Evolutionary conservation across 2,797 vertebrate genomes (phyloP).

Genomic region (Mastacembelus armatus): DNA sequence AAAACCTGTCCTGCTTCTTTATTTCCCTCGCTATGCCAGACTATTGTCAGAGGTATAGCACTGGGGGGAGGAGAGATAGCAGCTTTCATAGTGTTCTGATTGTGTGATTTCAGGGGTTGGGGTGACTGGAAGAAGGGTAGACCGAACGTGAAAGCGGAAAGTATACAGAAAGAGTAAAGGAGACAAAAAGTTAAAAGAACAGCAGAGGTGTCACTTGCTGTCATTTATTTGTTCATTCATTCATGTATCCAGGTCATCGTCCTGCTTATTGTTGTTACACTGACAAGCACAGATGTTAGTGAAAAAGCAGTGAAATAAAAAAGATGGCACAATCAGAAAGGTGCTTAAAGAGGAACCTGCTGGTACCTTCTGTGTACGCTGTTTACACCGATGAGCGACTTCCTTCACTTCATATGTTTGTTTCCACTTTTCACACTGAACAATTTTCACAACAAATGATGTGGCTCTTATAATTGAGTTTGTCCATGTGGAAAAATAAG

Average conservation of each 20-base stretch:
- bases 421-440: constrained; percentile 27
- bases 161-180: constrained; percentile 26
- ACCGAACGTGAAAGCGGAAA: constrained; percentile 37
- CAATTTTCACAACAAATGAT: constrained; percentile 56
- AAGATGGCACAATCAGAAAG: background rate
- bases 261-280: background rate
- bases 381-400: too few species aligned
- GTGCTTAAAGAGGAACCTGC: background rate
- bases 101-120: constrained; percentile 59
- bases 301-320: constrained; percentile 2
- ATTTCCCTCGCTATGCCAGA: constrained; percentile 72
- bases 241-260: background rate
- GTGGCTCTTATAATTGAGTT: constrained; percentile 73
- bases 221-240: constrained; percentile 7
- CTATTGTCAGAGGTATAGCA: constrained; percentile 79
- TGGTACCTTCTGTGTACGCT: background rate
- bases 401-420: too few species aligned
- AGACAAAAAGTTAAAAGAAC: constrained; percentile 17
- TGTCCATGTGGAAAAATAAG: constrained; percentile 84
- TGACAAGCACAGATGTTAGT: background rate
- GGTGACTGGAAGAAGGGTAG: constrained; percentile 38
- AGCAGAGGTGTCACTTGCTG: constrained; percentile 30
- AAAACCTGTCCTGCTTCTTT: constrained; percentile 75
- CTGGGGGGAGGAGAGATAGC: constrained; percentile 55
- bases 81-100: constrained; percentile 66